Percentiles rank a stretch among this genome's conserved stretches.
phyloP scores from a whole-genome alignment of 2,113 vertebrate species.

The Phoxinus phoxinus region DNA sequence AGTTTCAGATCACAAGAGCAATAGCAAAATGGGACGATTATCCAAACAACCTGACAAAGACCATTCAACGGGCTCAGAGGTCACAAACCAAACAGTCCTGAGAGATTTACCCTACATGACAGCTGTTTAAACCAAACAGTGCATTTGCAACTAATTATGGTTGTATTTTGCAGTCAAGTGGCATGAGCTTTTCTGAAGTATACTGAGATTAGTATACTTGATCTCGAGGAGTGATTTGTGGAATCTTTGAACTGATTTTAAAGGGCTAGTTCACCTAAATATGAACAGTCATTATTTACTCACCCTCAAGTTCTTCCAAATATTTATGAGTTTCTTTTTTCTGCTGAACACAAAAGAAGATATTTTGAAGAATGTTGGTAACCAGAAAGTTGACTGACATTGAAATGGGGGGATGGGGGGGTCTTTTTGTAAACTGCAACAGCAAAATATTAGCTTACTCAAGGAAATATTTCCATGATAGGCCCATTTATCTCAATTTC shows the following conservation, averaged over 20 bases:
- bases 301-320: too few species aligned
- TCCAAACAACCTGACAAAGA: constrained; percentile 31
- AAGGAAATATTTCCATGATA: not conserved
- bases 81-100: constrained; percentile 18
- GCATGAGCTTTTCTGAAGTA: not conserved
- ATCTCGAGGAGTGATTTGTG: not conserved
- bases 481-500: not conserved
- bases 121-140: constrained; percentile 45
- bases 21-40: not conserved
- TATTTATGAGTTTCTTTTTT: too few species aligned
- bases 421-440: not conserved
- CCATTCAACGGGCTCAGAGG: not conserved
- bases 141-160: not conserved
- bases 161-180: not conserved
- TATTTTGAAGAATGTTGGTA: too few species aligned
- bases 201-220: too few species aligned
- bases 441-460: not conserved
- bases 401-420: too few species aligned
- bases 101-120: not conserved
- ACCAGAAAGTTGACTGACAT: too few species aligned
- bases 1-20: constrained; percentile 3
- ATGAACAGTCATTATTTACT: too few species aligned
- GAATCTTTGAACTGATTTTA: not conserved
- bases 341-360: too few species aligned
- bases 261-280: too few species aligned